Conservation (phyloP, 2,797 vertebrate genomes). For the Micrastur ruficollis region DNA sequence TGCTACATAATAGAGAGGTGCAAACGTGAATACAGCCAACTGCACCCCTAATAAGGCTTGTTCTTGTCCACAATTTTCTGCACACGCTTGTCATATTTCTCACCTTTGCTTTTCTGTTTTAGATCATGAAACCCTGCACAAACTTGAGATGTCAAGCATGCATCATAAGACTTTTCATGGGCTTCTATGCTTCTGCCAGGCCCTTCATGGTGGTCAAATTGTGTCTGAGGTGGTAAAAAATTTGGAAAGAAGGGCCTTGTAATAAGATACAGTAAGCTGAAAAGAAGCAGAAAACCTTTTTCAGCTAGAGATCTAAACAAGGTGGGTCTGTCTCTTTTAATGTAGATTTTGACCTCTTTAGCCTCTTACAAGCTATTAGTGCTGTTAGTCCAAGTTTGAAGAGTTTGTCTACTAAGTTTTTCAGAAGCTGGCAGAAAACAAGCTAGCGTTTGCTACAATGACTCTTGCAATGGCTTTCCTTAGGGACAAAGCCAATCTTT, state of each 20-base stretch:
- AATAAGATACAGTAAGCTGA: not conserved
- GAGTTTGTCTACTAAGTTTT: not conserved
- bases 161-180: not conserved
- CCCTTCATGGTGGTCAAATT: not conserved
- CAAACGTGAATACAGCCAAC: not conserved
- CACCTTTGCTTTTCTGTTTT: not conserved
- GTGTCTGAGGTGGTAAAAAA: not conserved
- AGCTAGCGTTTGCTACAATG: not conserved
- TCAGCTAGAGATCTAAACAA: not conserved
- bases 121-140: not conserved
- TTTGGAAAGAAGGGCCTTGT: not conserved
- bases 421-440: not conserved
- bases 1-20: not conserved
- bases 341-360: not conserved
- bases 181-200: not conserved
- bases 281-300: not conserved
- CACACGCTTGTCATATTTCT: not conserved
- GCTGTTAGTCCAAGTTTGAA: not conserved
- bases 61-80: not conserved
- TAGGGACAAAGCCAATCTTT: not conserved
- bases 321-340: not conserved
- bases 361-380: not conserved
- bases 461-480: not conserved
- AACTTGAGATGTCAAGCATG: not conserved
- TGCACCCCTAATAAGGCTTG: not conserved